Conservation (phyloP, 2,888 invertebrate species). For the Amaurobius ferox region DNA sequence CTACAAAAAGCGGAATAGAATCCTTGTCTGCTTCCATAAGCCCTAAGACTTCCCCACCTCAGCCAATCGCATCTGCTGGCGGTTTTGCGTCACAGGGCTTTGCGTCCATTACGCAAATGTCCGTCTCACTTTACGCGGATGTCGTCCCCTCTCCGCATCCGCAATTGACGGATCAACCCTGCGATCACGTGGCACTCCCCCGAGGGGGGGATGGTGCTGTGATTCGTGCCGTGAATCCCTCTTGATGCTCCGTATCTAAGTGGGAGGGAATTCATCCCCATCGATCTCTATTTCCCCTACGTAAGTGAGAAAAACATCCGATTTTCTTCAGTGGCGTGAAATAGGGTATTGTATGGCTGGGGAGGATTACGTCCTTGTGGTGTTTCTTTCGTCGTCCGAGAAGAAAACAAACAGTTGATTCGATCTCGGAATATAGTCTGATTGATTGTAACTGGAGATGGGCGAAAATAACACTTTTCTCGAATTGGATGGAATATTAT, state of each 20-base stretch:
- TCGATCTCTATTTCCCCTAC: slow-evolving; percentile 9
- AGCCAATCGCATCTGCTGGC: slow-evolving; percentile 7
- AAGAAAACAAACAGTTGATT: no score
- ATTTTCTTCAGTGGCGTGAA: slow-evolving; percentile 10
- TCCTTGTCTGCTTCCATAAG: background rate
- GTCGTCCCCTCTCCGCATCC: background rate
- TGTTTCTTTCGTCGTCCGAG: no score
- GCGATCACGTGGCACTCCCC: background rate
- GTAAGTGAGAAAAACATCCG: slow-evolving; percentile 14
- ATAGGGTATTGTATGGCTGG: background rate
- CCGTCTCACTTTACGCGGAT: slow-evolving; percentile 18
- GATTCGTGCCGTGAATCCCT: slow-evolving; percentile 22
- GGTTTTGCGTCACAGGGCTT: slow-evolving; percentile 16
- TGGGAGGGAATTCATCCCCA: slow-evolving; percentile 32
- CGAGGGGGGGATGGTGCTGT: background rate
- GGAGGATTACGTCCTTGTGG: background rate
- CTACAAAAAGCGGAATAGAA: background rate
- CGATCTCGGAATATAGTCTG: no score
- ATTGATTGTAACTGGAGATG: no score
- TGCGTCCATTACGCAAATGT: slow-evolving; percentile 16
- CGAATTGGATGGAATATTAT: no score
- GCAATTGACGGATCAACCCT: slow-evolving; percentile 11
- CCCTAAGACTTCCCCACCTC: background rate
- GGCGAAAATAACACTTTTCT: no score
- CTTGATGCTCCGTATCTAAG: slow-evolving; percentile 65